Conservation (phyloP, 2,888 invertebrate genomes). For the Protophormia terraenovae region DNA sequence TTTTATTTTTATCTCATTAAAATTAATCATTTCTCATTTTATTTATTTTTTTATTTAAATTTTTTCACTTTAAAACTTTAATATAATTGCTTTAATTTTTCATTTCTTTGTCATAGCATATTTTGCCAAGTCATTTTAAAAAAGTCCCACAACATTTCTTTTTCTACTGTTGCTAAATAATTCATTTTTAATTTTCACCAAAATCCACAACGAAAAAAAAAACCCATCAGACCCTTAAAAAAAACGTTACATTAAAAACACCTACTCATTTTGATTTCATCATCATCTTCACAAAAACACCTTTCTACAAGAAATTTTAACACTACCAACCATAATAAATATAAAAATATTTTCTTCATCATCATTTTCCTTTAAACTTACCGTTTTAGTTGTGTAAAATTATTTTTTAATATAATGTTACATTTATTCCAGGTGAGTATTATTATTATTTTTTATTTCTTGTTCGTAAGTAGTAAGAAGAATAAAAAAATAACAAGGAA, state of each 20-base stretch:
- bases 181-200: background rate
- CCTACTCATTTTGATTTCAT: conserved; percentile 28
- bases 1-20: too few species aligned
- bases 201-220: too few species aligned
- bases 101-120: too few species aligned
- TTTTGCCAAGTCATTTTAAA: too few species aligned
- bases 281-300: background rate
- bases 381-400: conserved; percentile 36
- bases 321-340: too few species aligned
- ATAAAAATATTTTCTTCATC: background rate
- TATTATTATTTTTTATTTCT: background rate
- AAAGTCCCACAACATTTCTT: too few species aligned
- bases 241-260: background rate
- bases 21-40: too few species aligned
- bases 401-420: conserved; percentile 18
- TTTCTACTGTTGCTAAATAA: too few species aligned
- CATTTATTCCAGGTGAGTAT: conserved; percentile 53
- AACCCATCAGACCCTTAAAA: background rate
- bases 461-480: too few species aligned
- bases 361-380: conserved; percentile 25
- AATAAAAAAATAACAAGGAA: conserved; percentile 12
- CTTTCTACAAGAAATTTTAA: background rate
- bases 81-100: too few species aligned
- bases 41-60: too few species aligned
- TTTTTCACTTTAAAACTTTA: too few species aligned